A percentile compares a stretch with the other conserved stretches of the same genome.
Conservation (phyloP, 2,888 invertebrate genomes). For the Autographa pulchrina region DNA sequence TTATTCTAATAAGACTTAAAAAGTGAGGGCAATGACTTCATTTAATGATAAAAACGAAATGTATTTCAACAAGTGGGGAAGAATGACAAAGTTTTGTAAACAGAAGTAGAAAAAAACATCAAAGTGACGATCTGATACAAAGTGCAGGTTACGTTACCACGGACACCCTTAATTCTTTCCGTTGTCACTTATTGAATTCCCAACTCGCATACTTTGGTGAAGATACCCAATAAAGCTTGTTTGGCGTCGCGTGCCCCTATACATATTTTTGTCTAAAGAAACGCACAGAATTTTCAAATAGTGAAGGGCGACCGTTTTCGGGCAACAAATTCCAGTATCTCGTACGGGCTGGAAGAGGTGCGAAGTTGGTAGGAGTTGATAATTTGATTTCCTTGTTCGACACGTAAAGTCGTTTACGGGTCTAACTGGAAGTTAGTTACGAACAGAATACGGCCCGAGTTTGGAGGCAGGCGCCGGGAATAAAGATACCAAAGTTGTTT, state of each 20-base stretch:
- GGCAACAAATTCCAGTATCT: conserved; percentile 80
- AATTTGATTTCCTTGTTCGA: conserved; percentile 88
- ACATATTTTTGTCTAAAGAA: conserved; percentile 81
- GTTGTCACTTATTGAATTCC: conserved; percentile 87
- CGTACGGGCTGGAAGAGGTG: conserved; percentile 79
- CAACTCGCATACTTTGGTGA: conserved; percentile 81
- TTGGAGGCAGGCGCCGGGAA: conserved; percentile 70
- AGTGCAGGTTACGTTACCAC: conserved; percentile 72
- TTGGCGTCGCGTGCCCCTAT: conserved; percentile 78
- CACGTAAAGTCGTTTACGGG: conserved; percentile 87
- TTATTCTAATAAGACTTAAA: conserved; percentile 8
- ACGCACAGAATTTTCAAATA: conserved; percentile 84
- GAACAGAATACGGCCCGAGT: conserved; percentile 77
- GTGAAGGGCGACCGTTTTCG: conserved; percentile 73
- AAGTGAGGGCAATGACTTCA: neutral
- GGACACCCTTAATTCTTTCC: conserved; percentile 81
- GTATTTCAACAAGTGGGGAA: neutral
- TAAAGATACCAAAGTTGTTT: conserved; percentile 74
- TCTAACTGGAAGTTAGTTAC: conserved; percentile 83
- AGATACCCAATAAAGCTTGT: conserved; percentile 87
- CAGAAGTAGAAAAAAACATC: conserved; percentile 58
- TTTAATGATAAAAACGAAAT: conserved; percentile 2
- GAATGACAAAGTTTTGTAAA: conserved; percentile 17
- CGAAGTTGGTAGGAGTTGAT: conserved; percentile 85
- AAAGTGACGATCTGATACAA: conserved; percentile 73